phyloP scores from a whole-genome alignment of 2,888 invertebrate genomes.

The Eilema depressum region DNA sequence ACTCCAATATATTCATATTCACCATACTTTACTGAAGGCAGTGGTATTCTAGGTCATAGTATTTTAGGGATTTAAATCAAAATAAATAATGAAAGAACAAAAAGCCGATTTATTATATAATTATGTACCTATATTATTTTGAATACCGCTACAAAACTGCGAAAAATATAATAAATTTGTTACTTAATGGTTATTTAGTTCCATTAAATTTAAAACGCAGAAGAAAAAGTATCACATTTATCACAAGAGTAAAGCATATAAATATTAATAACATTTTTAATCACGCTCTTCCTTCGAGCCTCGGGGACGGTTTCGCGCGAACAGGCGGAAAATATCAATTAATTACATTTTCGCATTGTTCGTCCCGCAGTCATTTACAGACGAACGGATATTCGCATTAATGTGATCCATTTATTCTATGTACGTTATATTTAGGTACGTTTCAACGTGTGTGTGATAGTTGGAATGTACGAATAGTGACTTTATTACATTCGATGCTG shows the following conservation, averaged over 20 bases:
- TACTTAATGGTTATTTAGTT: background rate
- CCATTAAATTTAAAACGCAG: background rate
- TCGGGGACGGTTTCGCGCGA: conserved; percentile 25
- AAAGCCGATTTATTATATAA: too few species aligned
- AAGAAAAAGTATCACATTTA: background rate
- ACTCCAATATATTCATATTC: too few species aligned
- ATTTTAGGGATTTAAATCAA: too few species aligned
- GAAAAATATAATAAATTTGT: background rate
- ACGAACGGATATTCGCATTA: conserved; percentile 24
- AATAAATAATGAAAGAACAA: too few species aligned
- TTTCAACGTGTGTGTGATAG: background rate
- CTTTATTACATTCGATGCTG: too few species aligned
- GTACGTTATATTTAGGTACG: background rate
- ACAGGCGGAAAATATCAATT: conserved; percentile 51
- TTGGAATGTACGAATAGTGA: background rate
- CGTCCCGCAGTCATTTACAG: conserved; percentile 34
- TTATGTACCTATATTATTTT: too few species aligned
- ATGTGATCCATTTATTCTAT: conserved; percentile 7
- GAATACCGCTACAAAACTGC: background rate
- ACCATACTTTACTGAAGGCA: too few species aligned
- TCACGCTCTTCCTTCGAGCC: background rate
- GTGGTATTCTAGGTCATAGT: too few species aligned
- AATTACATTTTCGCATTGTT: conserved; percentile 49
- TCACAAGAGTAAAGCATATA: conserved; percentile 3
- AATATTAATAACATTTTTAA: conserved; percentile 3